Percentiles rank a stretch among this genome's conserved stretches.
These are phyloP conservation scores for Meleagris gallopavo DNA, from an alignment of 2,113 vertebrate species.

Conservation along the genomic window DNA sequence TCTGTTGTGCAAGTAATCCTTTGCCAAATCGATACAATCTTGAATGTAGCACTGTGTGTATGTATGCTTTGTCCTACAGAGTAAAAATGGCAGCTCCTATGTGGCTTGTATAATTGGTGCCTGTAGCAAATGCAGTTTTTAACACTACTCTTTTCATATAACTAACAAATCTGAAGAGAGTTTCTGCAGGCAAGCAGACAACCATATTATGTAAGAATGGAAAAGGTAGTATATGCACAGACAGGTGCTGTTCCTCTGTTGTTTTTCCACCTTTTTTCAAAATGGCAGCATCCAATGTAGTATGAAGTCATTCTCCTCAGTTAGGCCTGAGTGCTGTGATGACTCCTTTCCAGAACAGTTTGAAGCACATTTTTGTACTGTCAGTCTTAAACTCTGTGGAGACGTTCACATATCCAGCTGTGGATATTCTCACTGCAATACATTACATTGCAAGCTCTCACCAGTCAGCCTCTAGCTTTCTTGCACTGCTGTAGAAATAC, in stretches of 20 bases:
- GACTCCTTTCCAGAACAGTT: background rate
- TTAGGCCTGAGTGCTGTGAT: background rate
- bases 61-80: background rate
- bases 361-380: background rate
- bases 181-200: background rate
- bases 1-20: background rate
- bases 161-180: background rate
- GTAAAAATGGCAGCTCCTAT: background rate
- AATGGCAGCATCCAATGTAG: background rate
- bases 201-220: fast-evolving
- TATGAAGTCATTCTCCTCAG: background rate
- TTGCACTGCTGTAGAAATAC: background rate
- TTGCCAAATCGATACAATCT: background rate
- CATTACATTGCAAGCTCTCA: background rate
- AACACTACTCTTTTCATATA: background rate
- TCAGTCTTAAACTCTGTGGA: background rate
- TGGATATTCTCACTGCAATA: background rate
- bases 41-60: background rate
- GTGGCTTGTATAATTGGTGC: background rate
- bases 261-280: background rate
- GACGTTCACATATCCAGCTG: background rate
- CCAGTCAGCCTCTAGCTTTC: background rate
- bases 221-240: background rate
- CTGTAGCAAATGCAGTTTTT: background rate
- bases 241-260: background rate